These are phyloP conservation scores for Chrysina gloriosa DNA, from an alignment of 2,888 invertebrate species.

Conservation along the genomic window DNA sequence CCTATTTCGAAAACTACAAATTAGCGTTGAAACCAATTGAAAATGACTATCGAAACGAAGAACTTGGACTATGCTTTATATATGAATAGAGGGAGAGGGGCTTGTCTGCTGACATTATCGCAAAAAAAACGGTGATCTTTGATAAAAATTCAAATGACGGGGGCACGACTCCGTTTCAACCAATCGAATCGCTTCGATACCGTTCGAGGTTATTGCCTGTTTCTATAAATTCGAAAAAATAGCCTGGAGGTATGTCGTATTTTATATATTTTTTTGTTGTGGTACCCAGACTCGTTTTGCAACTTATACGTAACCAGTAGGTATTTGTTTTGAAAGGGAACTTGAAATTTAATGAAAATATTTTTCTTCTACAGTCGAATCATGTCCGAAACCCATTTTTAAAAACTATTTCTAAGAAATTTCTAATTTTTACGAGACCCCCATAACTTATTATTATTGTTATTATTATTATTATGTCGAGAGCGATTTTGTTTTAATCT, in stretches of 20 bases:
- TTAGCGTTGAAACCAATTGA: too few relatives aligned
- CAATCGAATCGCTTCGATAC: slow-evolving; percentile 1
- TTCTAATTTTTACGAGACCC: too few relatives aligned
- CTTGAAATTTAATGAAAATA: too few relatives aligned
- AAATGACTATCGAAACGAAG: background rate
- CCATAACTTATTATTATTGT: too few relatives aligned
- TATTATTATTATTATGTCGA: too few relatives aligned
- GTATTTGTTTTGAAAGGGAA: too few relatives aligned
- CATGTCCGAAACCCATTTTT: too few relatives aligned
- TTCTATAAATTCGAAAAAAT: background rate
- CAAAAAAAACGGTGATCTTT: slow-evolving; percentile 21
- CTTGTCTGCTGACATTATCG: slow-evolving; percentile 3
- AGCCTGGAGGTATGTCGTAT: background rate
- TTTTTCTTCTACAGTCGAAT: too few relatives aligned
- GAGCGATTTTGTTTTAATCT: too few relatives aligned
- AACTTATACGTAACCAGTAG: too few relatives aligned
- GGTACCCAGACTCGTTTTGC: background rate
- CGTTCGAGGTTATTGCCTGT: slow-evolving; percentile 11
- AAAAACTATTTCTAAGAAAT: too few relatives aligned
- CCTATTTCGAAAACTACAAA: too few relatives aligned
- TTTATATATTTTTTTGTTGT: background rate
- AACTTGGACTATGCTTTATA: slow-evolving; percentile 22
- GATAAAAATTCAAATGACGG: slow-evolving; percentile 27
- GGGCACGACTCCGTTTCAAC: slow-evolving; percentile 9
- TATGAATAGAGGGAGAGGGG: background rate